phyloP scores from a whole-genome alignment of 2,888 invertebrate species.

The Corbicula japonica region DNA sequence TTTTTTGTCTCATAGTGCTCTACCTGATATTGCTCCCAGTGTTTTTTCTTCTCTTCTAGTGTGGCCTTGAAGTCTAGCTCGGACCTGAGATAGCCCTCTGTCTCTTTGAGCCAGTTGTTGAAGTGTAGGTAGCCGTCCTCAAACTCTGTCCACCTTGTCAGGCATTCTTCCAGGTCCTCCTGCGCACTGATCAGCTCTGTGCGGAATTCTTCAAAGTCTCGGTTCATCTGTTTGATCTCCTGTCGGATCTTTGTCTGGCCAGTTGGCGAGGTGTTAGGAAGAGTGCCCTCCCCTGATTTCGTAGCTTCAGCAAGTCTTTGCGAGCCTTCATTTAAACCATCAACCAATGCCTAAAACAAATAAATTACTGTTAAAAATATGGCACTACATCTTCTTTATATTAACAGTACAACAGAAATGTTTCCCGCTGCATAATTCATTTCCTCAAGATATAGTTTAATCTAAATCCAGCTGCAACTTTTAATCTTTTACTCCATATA shows the following conservation, averaged over 20 bases:
- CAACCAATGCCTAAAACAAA: constrained; percentile 69
- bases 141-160: constrained; percentile 96
- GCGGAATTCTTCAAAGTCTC: constrained; percentile 82
- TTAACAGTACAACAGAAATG: background rate
- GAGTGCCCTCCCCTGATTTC: constrained; percentile 80
- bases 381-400: too few species aligned
- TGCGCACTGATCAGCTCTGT: constrained; percentile 79
- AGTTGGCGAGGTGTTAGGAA: constrained; percentile 80
- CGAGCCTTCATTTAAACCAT: constrained; percentile 79
- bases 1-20: too few species aligned
- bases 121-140: constrained; percentile 94
- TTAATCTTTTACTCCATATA: too few species aligned
- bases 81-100: constrained; percentile 93
- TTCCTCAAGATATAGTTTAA: too few species aligned
- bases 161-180: constrained; percentile 90
- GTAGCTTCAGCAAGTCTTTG: constrained; percentile 78
- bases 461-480: too few species aligned
- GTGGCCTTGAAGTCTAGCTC: constrained; percentile 94
- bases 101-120: constrained; percentile 94
- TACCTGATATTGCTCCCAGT: constrained; percentile 96
- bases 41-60: constrained; percentile 95
- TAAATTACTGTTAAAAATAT: background rate
- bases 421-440: too few species aligned
- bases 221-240: constrained; percentile 79
- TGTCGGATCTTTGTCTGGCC: constrained; percentile 84